These are phyloP conservation scores for Sander vitreus DNA, from an alignment of 2,113 vertebrate species.

Conservation along the genomic window DNA sequence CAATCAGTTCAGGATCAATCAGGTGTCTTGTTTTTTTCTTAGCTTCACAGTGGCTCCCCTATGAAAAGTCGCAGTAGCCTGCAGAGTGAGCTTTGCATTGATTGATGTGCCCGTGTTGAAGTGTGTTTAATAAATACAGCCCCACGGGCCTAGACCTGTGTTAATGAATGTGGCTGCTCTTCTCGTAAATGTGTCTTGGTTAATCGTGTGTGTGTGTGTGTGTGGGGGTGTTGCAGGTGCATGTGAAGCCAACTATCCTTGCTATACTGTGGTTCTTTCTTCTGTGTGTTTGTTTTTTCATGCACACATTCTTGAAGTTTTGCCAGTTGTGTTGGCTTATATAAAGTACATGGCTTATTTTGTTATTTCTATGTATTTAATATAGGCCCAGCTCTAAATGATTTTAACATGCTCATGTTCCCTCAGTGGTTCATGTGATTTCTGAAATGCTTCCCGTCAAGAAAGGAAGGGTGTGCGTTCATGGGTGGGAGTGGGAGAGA, in stretches of 20 bases:
- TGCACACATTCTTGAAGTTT: constrained; percentile 36
- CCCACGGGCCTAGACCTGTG: constrained; percentile 51
- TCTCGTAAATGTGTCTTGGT: constrained; percentile 56
- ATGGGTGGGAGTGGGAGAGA: constrained; percentile 24
- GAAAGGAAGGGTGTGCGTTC: constrained; percentile 2
- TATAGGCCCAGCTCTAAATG: not conserved
- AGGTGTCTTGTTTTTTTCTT: constrained; percentile 20
- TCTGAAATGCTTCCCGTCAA: constrained; percentile 16
- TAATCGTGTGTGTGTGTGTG: constrained; percentile 29
- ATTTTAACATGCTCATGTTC: constrained; percentile 18
- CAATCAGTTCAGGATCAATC: constrained; percentile 39
- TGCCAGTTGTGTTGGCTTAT: constrained; percentile 31
- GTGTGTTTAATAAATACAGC: constrained; percentile 69
- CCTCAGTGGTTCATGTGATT: constrained; percentile 17
- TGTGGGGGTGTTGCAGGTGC: constrained; percentile 49
- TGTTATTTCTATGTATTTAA: constrained; percentile 20
- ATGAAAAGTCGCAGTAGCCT: constrained; percentile 37
- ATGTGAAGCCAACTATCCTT: constrained; percentile 24
- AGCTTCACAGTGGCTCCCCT: constrained; percentile 1
- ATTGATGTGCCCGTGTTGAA: constrained; percentile 40
- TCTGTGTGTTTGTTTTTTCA: constrained; percentile 30
- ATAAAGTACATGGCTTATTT: constrained; percentile 3
- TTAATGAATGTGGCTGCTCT: constrained; percentile 48
- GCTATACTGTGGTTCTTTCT: constrained; percentile 18
- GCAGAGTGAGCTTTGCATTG: constrained; percentile 57